Base-by-base conservation (phyloP, 2,888 invertebrate genomes). In the Cantharis lateralis region DNA sequence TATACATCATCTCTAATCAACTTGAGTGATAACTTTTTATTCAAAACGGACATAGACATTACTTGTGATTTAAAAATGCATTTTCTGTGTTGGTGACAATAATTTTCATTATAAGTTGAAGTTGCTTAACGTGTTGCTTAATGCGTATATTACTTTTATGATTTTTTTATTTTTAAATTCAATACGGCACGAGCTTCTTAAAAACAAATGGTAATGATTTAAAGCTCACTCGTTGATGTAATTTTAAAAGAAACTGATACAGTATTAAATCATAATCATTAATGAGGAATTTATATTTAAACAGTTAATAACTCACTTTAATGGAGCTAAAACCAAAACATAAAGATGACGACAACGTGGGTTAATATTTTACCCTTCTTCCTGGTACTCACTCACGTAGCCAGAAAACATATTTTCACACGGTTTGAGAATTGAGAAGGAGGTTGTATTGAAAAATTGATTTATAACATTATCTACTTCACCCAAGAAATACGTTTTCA, bases 1-100 rank as follows among this genome's bases (percentile, higher is more conserved):
- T 84, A 82, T 83, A 83, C 86, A 86, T 87, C 87, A 87, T 83
- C 84, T 85, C 83, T 87, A 86, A 87, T 87, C 86, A 87, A 84
- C 82, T 84, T 86, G 85, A 86, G 86, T 85, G 87, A 86, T 86
- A 86, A 85, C 85, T 84, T 83, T 84, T 85, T 84, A 84, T 84
- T 82, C 79, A 77, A 82, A 84, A 84, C 84, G 85, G 85, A 85
- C 86, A 83, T 82, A 84, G 84, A 84, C 86, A 85, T 87, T 85
- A 86, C 83, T 86, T 84, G 83, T 86, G 85, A 86, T 86, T 86
- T 85, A 82, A 76, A 77, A 79, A 80, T 81, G 80, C 79, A 79
- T 81, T 81, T 80, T 80, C 81, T 71, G 79, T 80, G 80, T 78
- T 80, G 77, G 77, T 79, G 80, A 81, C 80, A 79, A 81, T 81